A percentile compares a stretch with the other conserved stretches of the same genome.
phyloP scores from a whole-genome alignment of 2,888 invertebrate genomes.

The Fragum sueziense region DNA sequence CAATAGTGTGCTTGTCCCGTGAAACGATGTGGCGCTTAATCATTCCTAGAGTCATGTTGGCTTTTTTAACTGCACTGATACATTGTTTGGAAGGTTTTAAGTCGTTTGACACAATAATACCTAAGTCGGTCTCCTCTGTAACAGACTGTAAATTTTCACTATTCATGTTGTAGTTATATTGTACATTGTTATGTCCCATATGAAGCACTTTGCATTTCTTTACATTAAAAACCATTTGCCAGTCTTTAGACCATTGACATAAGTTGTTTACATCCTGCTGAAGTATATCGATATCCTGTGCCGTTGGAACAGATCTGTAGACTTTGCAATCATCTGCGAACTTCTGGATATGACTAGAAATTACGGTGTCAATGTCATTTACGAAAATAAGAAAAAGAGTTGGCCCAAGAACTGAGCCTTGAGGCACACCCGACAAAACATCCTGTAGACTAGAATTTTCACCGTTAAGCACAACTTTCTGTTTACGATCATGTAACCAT shows the following conservation, averaged over 20 bases:
- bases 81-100: conserved; percentile 3
- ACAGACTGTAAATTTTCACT: background rate
- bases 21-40: conserved; percentile 19
- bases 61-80: conserved; percentile 15
- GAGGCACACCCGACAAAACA: conserved; percentile 10
- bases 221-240: conserved; percentile 15
- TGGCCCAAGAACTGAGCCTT: conserved; percentile 12
- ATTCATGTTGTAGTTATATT: background rate
- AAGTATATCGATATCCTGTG: background rate
- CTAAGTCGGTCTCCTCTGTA: background rate
- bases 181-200: background rate
- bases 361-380: conserved; percentile 6
- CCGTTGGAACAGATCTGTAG: background rate
- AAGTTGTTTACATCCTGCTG: conserved; percentile 11
- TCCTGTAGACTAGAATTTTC: background rate
- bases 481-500: background rate
- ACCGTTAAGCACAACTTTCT: background rate
- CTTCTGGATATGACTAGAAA: conserved; percentile 11
- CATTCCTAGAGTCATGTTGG: conserved; percentile 26
- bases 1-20: conserved; percentile 12
- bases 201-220: conserved; percentile 9
- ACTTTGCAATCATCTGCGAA: conserved; percentile 17
- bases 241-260: conserved; percentile 19
- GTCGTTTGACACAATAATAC: background rate
- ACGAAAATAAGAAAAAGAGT: background rate